Evolutionary conservation across 2,888 invertebrate genomes (phyloP), one percentile per base, ranked within the genome.

Genomic region (Parasteatoda lunata): DNA sequence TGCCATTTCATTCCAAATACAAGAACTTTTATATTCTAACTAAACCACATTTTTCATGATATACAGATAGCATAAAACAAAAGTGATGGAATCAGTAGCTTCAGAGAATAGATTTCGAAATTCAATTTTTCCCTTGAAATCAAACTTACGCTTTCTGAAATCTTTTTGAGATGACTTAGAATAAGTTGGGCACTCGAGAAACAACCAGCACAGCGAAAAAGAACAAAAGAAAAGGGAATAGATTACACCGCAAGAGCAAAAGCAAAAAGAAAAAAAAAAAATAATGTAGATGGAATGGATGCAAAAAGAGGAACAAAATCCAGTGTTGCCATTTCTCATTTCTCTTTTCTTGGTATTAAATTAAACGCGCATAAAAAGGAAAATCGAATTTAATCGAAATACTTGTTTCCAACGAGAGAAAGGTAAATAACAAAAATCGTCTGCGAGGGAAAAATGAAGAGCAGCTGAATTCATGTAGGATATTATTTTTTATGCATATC

Each of bases 351-450:
- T 52, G 80, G 54, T 80, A 72, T 73, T 80, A 80, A 80, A 80
- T 80, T 80, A 80, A 80, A 80, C 64, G 52, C 52, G 66, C 71
- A 80, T 80, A 72, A 80, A 66, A 80, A 72, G 30, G 65, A 80
- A 77, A 80, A 80, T 80, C 80, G 80, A 80, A 80, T 80, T 80
- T 80, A 80, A 80, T 80, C 80, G 80, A 73, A 80, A 80, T 45
- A 47, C 52, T 80, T 30, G 72, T 66, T 73, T 73, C 47, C 49
- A n/a, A 30, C 30, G n/a, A 7, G 59, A 59, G 59, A 7, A 59
- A 59, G n/a, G 59, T 4, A 59, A 59, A 59, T 59, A 59, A 59
- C 59, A 59, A 59, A 59, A 59, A 59, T 59, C 59, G n/a, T 3
- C 59, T n/a, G 9, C n/a, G 3, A n/a, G n/a, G n/a, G 59, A 59